A percentile compares a stretch with the other conserved stretches of the same genome.
These are phyloP conservation scores for Alcis repandata DNA, from an alignment of 2,888 invertebrate genomes.

Conservation along the genomic window DNA sequence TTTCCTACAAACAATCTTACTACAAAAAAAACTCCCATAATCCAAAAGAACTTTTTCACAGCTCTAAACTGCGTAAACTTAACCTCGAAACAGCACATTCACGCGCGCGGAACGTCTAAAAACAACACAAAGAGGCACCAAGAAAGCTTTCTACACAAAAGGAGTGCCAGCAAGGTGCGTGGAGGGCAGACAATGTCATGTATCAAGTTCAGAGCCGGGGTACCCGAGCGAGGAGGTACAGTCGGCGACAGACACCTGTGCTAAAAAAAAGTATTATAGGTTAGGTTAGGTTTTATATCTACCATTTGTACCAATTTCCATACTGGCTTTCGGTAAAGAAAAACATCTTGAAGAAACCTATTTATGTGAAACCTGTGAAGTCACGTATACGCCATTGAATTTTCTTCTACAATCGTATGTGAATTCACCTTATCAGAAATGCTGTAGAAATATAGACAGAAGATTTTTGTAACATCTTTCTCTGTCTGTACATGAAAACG, in stretches of 20 bases:
- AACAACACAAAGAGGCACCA: conserved; percentile 49
- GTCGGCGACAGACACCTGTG: conserved; percentile 54
- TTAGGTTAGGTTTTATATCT: too few species aligned
- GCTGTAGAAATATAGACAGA: too few species aligned
- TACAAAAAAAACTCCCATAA: neutral
- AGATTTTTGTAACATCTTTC: too few species aligned
- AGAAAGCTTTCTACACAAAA: conserved; percentile 62
- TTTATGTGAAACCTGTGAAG: too few species aligned
- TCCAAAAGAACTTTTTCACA: too few species aligned
- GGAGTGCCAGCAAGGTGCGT: conserved; percentile 70
- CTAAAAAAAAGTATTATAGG: too few species aligned
- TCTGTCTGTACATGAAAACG: conserved; percentile 69
- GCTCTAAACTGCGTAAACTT: conserved; percentile 9
- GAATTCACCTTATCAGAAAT: too few species aligned
- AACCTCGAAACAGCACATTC: conserved; percentile 33
- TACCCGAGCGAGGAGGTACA: conserved; percentile 71
- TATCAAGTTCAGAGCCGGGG: conserved; percentile 81
- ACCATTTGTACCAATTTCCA: too few species aligned
- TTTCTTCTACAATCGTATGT: too few species aligned
- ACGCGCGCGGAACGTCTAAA: conserved; percentile 40
- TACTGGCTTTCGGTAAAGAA: too few species aligned
- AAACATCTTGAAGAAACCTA: too few species aligned
- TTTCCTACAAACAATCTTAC: neutral
- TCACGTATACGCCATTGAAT: too few species aligned
- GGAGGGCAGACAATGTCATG: conserved; percentile 85